A percentile compares a stretch with the other conserved stretches of the same genome.
phyloP scores from a whole-genome alignment of 2,113 vertebrate genomes.

The Onychostoma macrolepis region DNA sequence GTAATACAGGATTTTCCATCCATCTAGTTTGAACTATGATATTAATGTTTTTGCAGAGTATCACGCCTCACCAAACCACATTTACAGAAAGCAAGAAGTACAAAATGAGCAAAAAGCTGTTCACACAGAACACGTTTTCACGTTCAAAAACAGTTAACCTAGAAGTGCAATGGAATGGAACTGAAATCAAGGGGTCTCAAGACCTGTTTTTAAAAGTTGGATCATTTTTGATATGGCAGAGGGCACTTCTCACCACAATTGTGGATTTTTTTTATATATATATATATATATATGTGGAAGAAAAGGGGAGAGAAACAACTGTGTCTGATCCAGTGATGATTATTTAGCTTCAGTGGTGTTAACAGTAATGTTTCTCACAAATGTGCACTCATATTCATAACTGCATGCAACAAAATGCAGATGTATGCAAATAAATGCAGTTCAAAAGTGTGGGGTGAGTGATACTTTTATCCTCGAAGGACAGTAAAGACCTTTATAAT shows the following conservation, averaged over 20 bases:
- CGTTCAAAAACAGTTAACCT: neutral
- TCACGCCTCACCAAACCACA: neutral
- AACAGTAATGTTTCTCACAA: no score
- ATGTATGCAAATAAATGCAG: neutral
- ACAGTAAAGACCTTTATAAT: neutral
- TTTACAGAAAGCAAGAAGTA: neutral
- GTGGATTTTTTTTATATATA: no score
- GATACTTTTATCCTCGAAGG: neutral
- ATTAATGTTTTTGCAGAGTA: neutral
- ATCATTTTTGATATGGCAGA: neutral
- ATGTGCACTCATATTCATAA: no score
- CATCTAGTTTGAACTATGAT: neutral
- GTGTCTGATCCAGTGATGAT: no score
- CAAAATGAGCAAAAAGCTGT: neutral
- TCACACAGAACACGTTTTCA: neutral
- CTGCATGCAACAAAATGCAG: neutral
- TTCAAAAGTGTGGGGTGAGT: neutral
- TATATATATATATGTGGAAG: neutral
- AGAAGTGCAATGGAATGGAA: neutral
- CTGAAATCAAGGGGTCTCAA: neutral
- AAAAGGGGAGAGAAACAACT: no score
- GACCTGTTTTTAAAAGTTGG: neutral
- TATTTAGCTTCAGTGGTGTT: no score
- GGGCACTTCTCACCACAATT: neutral
- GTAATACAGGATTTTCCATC: neutral